A percentile compares a stretch with the other conserved stretches of the same genome.
Conservation (phyloP, 2,888 invertebrate genomes). For the Leptinotarsa rubiginosa region DNA sequence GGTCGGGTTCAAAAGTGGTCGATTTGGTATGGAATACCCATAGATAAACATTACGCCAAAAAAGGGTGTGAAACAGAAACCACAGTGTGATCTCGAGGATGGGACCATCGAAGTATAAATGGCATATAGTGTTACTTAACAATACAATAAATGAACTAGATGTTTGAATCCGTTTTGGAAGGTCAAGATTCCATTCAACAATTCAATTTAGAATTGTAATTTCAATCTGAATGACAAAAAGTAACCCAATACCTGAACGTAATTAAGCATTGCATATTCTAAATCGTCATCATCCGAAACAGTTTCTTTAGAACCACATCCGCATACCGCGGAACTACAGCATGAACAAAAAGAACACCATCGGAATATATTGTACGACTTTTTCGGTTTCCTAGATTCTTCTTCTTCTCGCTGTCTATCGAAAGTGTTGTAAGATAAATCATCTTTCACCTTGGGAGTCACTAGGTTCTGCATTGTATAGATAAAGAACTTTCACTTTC, state of each 20-base stretch:
- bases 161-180: background rate
- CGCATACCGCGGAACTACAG: conserved; percentile 23
- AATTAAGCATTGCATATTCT: conserved; percentile 51
- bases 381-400: conserved; percentile 32
- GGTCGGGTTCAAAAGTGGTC: too few relatives aligned
- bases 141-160: too few relatives aligned
- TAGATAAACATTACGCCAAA: too few relatives aligned
- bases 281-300: conserved; percentile 53
- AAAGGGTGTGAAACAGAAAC: too few relatives aligned
- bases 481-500: conserved; percentile 12
- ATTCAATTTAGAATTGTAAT: background rate
- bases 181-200: background rate
- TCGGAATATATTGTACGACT: conserved; percentile 1
- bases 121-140: too few relatives aligned
- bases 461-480: conserved; percentile 13
- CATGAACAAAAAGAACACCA: conserved; percentile 42
- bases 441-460: conserved; percentile 19
- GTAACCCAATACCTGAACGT: conserved; percentile 50
- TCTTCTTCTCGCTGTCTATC: conserved; percentile 39
- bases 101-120: too few relatives aligned
- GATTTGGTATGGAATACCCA: too few relatives aligned
- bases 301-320: conserved; percentile 45
- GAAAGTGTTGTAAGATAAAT: conserved; percentile 28
- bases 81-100: too few relatives aligned
- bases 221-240: background rate